These are phyloP conservation scores for Archivesica marissinica DNA, from an alignment of 1,140 invertebrate genomes.

Conservation along the genomic window DNA sequence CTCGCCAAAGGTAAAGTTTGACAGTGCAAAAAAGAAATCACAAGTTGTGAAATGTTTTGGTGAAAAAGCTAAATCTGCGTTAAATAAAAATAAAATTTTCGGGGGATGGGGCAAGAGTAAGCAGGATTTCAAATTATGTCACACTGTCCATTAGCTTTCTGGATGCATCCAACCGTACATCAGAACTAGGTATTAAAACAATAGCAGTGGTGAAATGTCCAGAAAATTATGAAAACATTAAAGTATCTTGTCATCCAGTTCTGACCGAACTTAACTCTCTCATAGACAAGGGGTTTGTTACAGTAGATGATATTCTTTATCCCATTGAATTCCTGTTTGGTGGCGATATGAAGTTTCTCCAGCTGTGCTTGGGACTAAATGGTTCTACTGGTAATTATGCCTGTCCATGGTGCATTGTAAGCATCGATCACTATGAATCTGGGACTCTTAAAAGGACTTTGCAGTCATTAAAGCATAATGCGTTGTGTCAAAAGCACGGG, in stretches of 20 bases:
- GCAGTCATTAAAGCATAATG: neutral
- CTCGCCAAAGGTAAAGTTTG: too few species aligned
- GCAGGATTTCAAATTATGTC: conserved; percentile 31
- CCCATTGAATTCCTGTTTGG: neutral
- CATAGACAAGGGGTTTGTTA: neutral
- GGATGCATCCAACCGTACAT: neutral
- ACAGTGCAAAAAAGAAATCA: too few species aligned
- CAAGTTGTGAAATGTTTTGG: too few species aligned
- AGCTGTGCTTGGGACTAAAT: too few species aligned
- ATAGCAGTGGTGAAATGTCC: conserved; percentile 17
- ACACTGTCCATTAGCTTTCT: neutral
- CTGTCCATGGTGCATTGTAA: too few species aligned
- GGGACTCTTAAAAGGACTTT: neutral
- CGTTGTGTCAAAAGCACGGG: neutral
- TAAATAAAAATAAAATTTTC: neutral
- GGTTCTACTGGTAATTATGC: too few species aligned
- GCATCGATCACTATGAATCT: conserved; percentile 3
- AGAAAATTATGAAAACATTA: conserved; percentile 16
- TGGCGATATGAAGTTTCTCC: too few species aligned
- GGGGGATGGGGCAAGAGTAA: conserved; percentile 9
- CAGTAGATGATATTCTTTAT: neutral
- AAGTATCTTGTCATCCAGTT: conserved; percentile 2
- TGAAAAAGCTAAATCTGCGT: too few species aligned
- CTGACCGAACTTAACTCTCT: neutral
- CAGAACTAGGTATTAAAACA: conserved; percentile 19